Evolutionary conservation across 1,140 invertebrate species (phyloP).

Genomic region (Brachionus asplanchnoidis): DNA sequence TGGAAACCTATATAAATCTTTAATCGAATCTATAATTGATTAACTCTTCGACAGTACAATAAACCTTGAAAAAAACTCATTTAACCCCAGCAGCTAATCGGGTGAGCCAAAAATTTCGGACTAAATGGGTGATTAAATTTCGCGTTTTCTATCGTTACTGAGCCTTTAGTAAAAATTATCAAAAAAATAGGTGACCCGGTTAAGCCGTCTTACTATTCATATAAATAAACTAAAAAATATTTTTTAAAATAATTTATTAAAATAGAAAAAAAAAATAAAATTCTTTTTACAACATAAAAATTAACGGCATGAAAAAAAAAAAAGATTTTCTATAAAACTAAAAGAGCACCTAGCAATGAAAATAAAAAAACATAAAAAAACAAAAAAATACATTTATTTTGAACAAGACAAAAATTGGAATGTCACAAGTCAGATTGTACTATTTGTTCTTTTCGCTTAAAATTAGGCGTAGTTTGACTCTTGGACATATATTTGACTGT

Average conservation of each 20-base stretch:
- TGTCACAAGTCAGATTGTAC: conserved; percentile 16
- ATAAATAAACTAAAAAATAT: not conserved
- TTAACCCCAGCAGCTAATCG: too few relatives aligned
- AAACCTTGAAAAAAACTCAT: too few relatives aligned
- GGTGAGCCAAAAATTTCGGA: too few relatives aligned
- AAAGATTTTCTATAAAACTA: not conserved
- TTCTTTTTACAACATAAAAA: not conserved
- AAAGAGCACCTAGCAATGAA: not conserved
- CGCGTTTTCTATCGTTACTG: too few relatives aligned
- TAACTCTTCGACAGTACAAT: too few relatives aligned
- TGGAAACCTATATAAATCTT: too few relatives aligned
- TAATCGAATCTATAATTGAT: too few relatives aligned
- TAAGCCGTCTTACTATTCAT: too few relatives aligned
- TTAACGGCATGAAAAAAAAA: not conserved
- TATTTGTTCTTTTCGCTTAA: conserved; percentile 17
- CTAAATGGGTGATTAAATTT: too few relatives aligned
- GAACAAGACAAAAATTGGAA: not conserved
- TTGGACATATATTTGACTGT: not conserved
- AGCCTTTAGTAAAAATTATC: too few relatives aligned
- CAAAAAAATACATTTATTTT: not conserved
- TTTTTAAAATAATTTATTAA: not conserved
- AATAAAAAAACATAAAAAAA: not conserved
- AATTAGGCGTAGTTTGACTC: conserved; percentile 21
- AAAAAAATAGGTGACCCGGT: too few relatives aligned
- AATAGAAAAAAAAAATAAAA: too few relatives aligned